Evolutionary conservation across 1,140 invertebrate species (phyloP), one percentile per base, ranked within the genome.

Genomic region (Caerostris darwini): DNA sequence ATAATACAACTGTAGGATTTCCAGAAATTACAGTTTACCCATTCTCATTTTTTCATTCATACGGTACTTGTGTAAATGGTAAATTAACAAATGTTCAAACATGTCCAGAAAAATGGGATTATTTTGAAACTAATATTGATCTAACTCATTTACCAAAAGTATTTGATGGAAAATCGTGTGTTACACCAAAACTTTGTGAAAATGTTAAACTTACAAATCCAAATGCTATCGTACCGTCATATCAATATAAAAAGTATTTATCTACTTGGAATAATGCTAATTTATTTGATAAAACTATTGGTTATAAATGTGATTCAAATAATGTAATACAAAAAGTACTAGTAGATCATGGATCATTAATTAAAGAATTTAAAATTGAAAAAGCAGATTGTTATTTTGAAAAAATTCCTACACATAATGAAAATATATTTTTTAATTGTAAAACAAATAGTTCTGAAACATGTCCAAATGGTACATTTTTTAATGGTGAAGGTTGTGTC

Each of bases 221-320:
- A 58, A 19, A 59, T 17, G n/a, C 8, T n/a, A 14, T 86, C n/a
- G n/a, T 86, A 10, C 83, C 83, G 8, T 7, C 83, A 2, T 86
- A 17, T 57, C 0, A 86, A 8, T 86, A 86, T 59, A 17, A 10
- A 58, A 86, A 86, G 34, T 17, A 86, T 86, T 54, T 86, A 59
- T 8, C 54, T 2, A 86, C 83, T 7, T 86, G 83, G 83, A 3
- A 57, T 8, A 17, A 6, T 12, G 14, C 83, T 1, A 7, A n/a
- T 3, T 0, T 59, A 8, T 86, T 58, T 17, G 83, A 86, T 59
- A 17, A 56, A 50, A 59, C n/a, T 6, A 19, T n/a, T 3, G 83
- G 83, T 19, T 86, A 58, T 14, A 86, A 86, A 12, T 86, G 83
- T 17, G 56, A 86, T 59, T 59, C 83, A 12, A 86, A 86, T 10